phyloP scores from a whole-genome alignment of 2,888 invertebrate genomes.

The Ophraella communa region DNA sequence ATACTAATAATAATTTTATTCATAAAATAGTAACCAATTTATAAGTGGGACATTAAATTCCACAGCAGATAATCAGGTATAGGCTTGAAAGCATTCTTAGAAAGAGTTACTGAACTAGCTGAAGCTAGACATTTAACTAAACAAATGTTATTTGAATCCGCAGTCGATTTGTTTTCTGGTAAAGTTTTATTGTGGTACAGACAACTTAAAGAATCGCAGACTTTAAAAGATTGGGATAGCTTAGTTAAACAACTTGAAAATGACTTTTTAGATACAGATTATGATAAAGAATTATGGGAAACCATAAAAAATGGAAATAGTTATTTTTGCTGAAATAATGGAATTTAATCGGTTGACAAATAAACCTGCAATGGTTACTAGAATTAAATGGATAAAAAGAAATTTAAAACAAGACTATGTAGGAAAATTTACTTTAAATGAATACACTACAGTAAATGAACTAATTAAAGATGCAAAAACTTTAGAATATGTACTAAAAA shows the following conservation, averaged over 20 bases:
- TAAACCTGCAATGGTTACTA: conserved; percentile 3
- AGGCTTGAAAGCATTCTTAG: conserved; percentile 20
- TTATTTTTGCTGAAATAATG: conserved; percentile 12
- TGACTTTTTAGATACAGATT: conserved; percentile 22
- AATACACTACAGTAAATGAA: not conserved
- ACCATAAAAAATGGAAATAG: conserved; percentile 14
- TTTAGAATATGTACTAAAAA: conserved; percentile 5
- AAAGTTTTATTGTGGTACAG: conserved; percentile 21
- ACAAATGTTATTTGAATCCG: conserved; percentile 5
- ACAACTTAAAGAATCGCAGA: not conserved
- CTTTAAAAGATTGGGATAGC: conserved; percentile 18
- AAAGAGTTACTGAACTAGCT: conserved; percentile 22
- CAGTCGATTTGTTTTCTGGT: conserved; percentile 20
- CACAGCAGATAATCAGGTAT: conserved; percentile 13
- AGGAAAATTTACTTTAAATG: conserved; percentile 6
- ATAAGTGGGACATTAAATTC: conserved; percentile 19
- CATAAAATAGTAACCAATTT: conserved; percentile 1
- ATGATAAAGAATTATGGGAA: conserved; percentile 17
- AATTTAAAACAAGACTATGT: conserved; percentile 6
- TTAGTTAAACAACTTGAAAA: conserved; percentile 1
- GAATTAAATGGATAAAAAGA: conserved; percentile 14
- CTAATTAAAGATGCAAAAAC: not conserved
- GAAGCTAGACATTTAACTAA: conserved; percentile 18
- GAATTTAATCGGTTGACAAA: conserved; percentile 12
- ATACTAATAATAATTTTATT: too few relatives aligned